A percentile compares a stretch with the other conserved stretches of the same genome.
phyloP scores from a whole-genome alignment of 1,140 invertebrate species.

The Drosophila sp. region DNA sequence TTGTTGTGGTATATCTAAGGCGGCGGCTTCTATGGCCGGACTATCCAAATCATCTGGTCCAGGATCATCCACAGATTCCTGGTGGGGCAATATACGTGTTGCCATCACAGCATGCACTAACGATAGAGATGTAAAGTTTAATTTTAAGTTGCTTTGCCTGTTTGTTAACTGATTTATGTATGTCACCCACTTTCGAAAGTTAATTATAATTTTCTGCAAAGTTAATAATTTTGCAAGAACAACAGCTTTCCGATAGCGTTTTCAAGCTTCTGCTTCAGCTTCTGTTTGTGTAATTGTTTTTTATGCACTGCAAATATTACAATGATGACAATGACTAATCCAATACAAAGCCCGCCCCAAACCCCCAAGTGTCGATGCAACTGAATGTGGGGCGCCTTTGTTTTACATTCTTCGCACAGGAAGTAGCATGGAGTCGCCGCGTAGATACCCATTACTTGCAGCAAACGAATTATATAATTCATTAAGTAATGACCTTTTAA shows the following conservation, averaged over 20 bases:
- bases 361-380: constrained; percentile 35
- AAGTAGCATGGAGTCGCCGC: not conserved
- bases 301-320: constrained; percentile 30
- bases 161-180: constrained; percentile 14
- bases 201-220: not conserved
- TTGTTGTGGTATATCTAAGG: constrained; percentile 58
- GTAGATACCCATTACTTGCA: not conserved
- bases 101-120: constrained; percentile 78
- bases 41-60: constrained; percentile 77
- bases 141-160: not conserved
- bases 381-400: constrained; percentile 59
- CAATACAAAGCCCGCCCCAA: constrained; percentile 36
- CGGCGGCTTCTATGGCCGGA: constrained; percentile 73
- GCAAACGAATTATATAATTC: too few relatives aligned
- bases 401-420: constrained; percentile 21
- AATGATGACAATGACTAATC: constrained; percentile 60
- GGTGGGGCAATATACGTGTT: constrained; percentile 64
- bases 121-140: not conserved
- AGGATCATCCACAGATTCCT: constrained; percentile 55
- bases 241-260: constrained; percentile 1
- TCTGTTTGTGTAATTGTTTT: constrained; percentile 30
- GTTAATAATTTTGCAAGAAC: not conserved
- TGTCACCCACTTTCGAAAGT: constrained; percentile 43
- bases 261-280: not conserved
- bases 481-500: too few relatives aligned